Conservation (phyloP, 2,888 invertebrate species). For the Papilio elwesi region DNA sequence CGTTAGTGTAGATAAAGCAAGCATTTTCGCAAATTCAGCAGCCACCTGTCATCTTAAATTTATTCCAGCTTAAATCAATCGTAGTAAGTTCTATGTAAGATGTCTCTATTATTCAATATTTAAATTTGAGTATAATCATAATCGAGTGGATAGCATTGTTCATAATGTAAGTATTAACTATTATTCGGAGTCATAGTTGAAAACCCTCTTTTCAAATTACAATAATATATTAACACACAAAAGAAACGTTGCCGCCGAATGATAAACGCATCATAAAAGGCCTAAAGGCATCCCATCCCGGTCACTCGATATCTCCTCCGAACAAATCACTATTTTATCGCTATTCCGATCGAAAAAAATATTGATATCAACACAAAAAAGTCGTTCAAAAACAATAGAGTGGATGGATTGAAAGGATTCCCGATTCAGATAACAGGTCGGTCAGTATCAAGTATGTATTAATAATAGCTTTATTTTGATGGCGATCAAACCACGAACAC, state of each 20-base stretch:
- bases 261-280: conserved; percentile 75
- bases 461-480: conserved; percentile 77
- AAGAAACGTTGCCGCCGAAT: conserved; percentile 76
- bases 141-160: background rate
- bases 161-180: conserved; percentile 14
- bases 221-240: conserved; percentile 80
- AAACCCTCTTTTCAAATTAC: conserved; percentile 55
- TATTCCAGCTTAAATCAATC: background rate
- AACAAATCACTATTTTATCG: conserved; percentile 83
- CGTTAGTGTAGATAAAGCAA: background rate
- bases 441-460: conserved; percentile 75
- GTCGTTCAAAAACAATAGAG: conserved; percentile 81
- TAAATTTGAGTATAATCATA: background rate
- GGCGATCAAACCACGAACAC: conserved; percentile 62
- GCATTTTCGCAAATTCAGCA: no score
- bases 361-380: conserved; percentile 82
- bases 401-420: conserved; percentile 82
- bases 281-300: conserved; percentile 73
- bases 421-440: conserved; percentile 71
- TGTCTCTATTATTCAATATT: background rate
- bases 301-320: conserved; percentile 72
- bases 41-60: no score
- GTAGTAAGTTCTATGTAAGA: background rate
- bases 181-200: conserved; percentile 22
- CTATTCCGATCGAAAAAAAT: conserved; percentile 78